Percentiles rank a stretch among this genome's conserved stretches.
Conservation (phyloP, 2,113 vertebrate species). For the Eulemur macaco region DNA sequence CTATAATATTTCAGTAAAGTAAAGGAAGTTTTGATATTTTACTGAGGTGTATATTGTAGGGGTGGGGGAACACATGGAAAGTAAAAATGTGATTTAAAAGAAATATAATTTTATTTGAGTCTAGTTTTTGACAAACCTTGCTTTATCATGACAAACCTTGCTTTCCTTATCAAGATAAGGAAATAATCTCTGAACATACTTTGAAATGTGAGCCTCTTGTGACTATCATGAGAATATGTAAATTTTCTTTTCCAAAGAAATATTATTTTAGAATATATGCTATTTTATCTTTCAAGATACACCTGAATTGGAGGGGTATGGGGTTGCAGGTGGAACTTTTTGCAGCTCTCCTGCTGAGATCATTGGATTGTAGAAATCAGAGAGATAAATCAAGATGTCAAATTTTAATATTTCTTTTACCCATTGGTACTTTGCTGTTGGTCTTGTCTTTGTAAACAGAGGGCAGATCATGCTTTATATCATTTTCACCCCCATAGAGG, state of each 20-base stretch:
- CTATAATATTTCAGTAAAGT: background rate
- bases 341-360: background rate
- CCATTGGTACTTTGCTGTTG: background rate
- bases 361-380: background rate
- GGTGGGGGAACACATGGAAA: background rate
- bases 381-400: background rate
- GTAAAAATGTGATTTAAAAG: background rate
- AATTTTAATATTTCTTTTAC: background rate
- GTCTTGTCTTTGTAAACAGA: background rate
- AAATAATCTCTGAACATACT: background rate
- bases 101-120: background rate
- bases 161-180: background rate
- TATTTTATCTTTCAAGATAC: background rate
- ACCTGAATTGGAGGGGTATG: background rate
- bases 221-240: background rate
- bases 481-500: background rate
- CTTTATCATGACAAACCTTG: background rate
- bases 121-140: background rate
- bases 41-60: background rate
- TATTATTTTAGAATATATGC: background rate
- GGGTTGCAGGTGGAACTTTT: background rate
- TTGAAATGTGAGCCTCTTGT: background rate
- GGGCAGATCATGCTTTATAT: background rate
- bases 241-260: constrained; percentile 18
- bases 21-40: background rate